Evolutionary conservation across 2,113 vertebrate species (phyloP).

Genomic region (Alethe diademata): DNA sequence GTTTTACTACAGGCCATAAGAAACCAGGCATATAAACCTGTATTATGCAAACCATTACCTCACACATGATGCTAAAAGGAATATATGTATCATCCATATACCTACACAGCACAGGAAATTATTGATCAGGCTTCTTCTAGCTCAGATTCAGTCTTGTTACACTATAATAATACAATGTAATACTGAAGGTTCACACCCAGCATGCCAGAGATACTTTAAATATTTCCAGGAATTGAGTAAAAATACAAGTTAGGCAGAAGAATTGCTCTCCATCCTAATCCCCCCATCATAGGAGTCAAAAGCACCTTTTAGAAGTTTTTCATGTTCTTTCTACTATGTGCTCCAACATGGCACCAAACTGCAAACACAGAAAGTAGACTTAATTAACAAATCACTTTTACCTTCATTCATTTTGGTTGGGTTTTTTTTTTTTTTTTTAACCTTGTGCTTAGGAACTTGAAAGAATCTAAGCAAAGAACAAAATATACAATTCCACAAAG

Average conservation of each 20-base stretch:
- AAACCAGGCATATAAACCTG: background rate
- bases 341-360: background rate
- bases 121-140: background rate
- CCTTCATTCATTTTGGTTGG: background rate
- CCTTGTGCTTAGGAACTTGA: background rate
- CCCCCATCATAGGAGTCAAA: background rate
- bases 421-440: background rate
- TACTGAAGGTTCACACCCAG: background rate
- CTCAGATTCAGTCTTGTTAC: background rate
- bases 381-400: background rate
- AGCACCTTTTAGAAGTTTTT: background rate
- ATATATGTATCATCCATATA: background rate
- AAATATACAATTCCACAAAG: background rate
- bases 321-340: background rate
- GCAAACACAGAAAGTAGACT: background rate
- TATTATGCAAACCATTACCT: background rate
- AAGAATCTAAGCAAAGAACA: background rate
- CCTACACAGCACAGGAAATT: background rate
- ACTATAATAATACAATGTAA: background rate
- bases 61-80: background rate
- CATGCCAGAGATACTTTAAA: background rate
- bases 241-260: background rate
- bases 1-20: background rate
- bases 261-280: background rate
- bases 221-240: background rate